Evolutionary conservation across 2,797 vertebrate species (phyloP).

Genomic region (Neosilurus mollespiculum): DNA sequence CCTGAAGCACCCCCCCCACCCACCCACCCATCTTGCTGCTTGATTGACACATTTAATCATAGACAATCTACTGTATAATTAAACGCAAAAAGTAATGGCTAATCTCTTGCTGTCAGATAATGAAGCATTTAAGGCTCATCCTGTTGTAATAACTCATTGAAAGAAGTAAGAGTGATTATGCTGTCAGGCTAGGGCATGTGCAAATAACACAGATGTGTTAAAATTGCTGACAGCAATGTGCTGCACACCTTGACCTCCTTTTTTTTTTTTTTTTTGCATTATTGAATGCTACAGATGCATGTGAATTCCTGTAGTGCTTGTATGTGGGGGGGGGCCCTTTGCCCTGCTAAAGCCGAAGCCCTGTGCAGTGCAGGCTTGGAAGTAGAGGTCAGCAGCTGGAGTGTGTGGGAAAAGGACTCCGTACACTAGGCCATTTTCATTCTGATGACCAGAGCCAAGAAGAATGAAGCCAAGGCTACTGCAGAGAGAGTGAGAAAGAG

Average conservation of each 20-base stretch:
- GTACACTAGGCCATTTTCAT: constrained; percentile 29
- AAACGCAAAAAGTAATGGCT: background rate
- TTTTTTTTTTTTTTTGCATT: background rate
- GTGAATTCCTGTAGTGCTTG: constrained; percentile 8
- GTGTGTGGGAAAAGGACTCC: constrained; percentile 46
- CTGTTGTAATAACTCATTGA: constrained; percentile 2
- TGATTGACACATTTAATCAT: constrained; percentile 41
- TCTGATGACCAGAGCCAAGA: constrained; percentile 24
- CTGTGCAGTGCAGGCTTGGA: constrained; percentile 3
- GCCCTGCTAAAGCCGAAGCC: constrained; percentile 22
- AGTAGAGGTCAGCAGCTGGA: constrained; percentile 47
- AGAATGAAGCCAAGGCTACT: constrained; percentile 31
- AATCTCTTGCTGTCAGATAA: constrained; percentile 10
- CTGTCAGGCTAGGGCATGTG: constrained; percentile 5
- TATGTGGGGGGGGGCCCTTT: constrained; percentile 36
- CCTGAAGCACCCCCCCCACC: constrained; percentile 4
- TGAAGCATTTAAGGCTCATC: background rate
- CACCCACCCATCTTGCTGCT: background rate
- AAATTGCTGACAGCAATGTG: constrained; percentile 34
- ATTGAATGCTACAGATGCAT: constrained; percentile 7
- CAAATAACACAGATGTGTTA: constrained; percentile 14
- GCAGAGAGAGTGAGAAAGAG: background rate
- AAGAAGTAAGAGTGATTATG: constrained; percentile 16
- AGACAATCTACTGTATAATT: constrained; percentile 3
- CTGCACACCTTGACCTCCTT: constrained; percentile 28